Percentiles rank a stretch among this genome's conserved stretches.
phyloP scores from a whole-genome alignment of 2,113 vertebrate species.

The Poeciliopsis retropinna region DNA sequence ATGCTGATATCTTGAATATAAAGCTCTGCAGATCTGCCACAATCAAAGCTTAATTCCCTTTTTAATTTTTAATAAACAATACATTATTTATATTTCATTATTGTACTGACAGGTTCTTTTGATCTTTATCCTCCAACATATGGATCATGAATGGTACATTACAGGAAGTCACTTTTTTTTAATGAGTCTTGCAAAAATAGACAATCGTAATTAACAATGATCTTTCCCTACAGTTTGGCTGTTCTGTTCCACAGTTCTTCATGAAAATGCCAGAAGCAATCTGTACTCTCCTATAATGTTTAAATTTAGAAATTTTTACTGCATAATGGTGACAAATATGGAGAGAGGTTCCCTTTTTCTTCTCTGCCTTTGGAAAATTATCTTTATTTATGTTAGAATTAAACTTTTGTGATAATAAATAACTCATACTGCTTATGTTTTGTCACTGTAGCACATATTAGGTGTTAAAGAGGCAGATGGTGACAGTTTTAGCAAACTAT shows the following conservation, averaged over 20 bases:
- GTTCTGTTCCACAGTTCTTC: neutral
- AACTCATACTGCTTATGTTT: neutral
- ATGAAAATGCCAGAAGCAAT: conserved; percentile 37
- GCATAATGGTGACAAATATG: neutral
- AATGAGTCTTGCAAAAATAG: conserved; percentile 57
- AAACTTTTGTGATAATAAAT: neutral
- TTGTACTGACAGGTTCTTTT: conserved; percentile 23
- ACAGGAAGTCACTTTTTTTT: neutral
- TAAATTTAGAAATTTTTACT: neutral
- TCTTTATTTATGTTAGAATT: neutral
- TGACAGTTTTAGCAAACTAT: conserved; percentile 21
- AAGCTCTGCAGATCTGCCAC: conserved; percentile 1
- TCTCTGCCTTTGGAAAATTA: neutral
- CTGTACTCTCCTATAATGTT: neutral
- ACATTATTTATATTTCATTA: conserved; percentile 26
- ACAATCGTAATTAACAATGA: conserved; percentile 45
- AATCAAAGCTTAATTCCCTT: conserved; percentile 21
- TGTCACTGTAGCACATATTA: neutral
- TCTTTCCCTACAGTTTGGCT: conserved; percentile 20
- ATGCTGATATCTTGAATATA: neutral
- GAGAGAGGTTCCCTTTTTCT: too few species aligned
- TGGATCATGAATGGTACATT: conserved; percentile 27
- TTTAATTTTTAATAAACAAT: conserved; percentile 33
- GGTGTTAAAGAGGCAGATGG: conserved; percentile 2
- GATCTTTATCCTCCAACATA: conserved; percentile 34